A percentile compares a stretch with the other conserved stretches of the same genome.
Conservation (phyloP, 2,113 vertebrate genomes). For the Alosa alosa region DNA sequence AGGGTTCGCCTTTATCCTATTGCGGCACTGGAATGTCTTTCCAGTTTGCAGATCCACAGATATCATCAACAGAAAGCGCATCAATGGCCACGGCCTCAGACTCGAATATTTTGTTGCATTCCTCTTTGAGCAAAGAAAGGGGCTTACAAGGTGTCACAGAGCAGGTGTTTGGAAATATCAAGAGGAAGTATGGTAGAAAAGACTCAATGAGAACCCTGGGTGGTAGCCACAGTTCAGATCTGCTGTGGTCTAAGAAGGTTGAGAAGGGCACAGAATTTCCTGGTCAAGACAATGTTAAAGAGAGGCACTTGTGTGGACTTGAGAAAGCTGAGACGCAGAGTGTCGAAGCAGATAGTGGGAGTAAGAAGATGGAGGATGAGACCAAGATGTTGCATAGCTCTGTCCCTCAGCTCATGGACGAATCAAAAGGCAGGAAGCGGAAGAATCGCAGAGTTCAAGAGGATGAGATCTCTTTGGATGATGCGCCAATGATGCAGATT, state of each 20-base stretch:
- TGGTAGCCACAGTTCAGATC: constrained; percentile 72
- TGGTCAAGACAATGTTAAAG: constrained; percentile 73
- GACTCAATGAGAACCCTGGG: constrained; percentile 77
- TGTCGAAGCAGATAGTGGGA: constrained; percentile 65
- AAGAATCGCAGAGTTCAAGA: constrained; percentile 85
- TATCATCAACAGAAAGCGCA: constrained; percentile 55
- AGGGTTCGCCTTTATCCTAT: constrained; percentile 70
- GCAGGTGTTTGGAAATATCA: constrained; percentile 77
- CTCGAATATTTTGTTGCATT: constrained; percentile 62
- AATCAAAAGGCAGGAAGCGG: constrained; percentile 82
- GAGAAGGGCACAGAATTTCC: constrained; percentile 81
- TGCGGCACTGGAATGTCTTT: constrained; percentile 52
- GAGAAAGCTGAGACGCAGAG: constrained; percentile 67
- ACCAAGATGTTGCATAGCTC: constrained; percentile 62
- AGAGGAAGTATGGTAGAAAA: constrained; percentile 92
- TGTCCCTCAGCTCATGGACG: constrained; percentile 81
- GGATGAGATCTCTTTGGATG: constrained; percentile 71
- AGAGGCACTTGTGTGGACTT: constrained; percentile 80
- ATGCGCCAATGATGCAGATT: constrained; percentile 65
- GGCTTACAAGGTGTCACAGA: constrained; percentile 79
- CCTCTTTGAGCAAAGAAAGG: constrained; percentile 76
- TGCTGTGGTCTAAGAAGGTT: constrained; percentile 81
- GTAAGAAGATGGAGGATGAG: constrained; percentile 74
- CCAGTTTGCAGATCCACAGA: constrained; percentile 57
- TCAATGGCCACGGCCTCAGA: constrained; percentile 57